Percentiles rank a stretch among this genome's conserved stretches.
Evolutionary conservation across 2,797 vertebrate genomes (phyloP).

Genomic region (Crossoptilon crossoptilon): DNA sequence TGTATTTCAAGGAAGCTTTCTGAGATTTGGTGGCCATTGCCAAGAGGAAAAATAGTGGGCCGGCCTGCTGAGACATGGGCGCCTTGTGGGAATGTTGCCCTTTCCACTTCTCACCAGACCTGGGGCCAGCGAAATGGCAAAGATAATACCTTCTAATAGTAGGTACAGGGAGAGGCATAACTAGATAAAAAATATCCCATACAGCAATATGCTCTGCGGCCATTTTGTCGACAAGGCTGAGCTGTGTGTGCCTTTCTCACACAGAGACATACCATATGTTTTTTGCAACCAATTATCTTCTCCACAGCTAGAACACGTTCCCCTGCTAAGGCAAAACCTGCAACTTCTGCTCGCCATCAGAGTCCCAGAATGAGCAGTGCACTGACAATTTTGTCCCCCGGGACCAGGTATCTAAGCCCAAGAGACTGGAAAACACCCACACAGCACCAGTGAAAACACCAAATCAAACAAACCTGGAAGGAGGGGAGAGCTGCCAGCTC

Average conservation of each 20-base stretch:
- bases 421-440: neutral
- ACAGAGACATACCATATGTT: constrained; percentile 52
- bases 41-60: neutral
- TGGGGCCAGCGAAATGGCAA: neutral
- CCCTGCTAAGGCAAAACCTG: constrained; percentile 31
- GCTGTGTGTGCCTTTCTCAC: constrained; percentile 49
- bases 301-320: neutral
- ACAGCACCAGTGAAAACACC: neutral
- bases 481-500: neutral
- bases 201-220: neutral
- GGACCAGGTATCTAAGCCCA: neutral
- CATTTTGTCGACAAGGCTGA: constrained; percentile 7
- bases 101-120: constrained; percentile 30
- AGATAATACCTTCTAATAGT: constrained; percentile 6
- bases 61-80: neutral
- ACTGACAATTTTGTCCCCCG: neutral
- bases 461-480: neutral
- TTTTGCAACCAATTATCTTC: constrained; percentile 57
- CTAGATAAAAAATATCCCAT: neutral
- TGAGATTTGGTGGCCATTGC: neutral
- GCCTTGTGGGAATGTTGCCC: neutral
- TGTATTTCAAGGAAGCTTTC: neutral
- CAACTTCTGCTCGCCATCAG: neutral
- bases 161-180: neutral
- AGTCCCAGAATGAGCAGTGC: neutral